Percentiles rank a stretch among this genome's conserved stretches.
Conservation (phyloP, 2,888 invertebrate species). For the Hyposoter didymator region DNA sequence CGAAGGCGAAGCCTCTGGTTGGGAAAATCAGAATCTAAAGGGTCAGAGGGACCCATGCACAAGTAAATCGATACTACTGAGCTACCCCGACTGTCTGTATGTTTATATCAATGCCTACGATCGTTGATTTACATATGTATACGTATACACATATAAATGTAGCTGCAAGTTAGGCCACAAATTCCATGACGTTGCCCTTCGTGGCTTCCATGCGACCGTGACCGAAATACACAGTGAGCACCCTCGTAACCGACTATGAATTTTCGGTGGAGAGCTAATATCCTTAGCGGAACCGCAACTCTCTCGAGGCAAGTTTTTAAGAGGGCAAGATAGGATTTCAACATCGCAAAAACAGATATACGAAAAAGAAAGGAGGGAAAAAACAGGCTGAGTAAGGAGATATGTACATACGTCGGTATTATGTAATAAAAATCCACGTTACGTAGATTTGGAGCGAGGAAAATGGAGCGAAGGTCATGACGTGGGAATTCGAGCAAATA, state of each 20-base stretch:
- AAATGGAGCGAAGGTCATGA: slow-evolving; percentile 34
- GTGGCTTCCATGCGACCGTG: slow-evolving; percentile 67
- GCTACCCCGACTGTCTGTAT: slow-evolving; percentile 39
- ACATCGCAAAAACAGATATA: slow-evolving; percentile 12
- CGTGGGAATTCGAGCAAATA: slow-evolving; percentile 20
- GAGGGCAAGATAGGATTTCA: slow-evolving; percentile 31
- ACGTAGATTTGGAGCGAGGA: neutral
- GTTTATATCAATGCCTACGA: slow-evolving; percentile 4
- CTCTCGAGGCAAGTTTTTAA: slow-evolving; percentile 61
- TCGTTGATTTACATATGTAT: neutral
- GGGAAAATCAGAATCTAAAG: slow-evolving; percentile 31
- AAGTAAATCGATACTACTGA: slow-evolving; percentile 41
- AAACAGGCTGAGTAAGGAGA: neutral
- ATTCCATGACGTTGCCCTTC: slow-evolving; percentile 60
- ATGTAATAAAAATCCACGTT: slow-evolving; percentile 9
- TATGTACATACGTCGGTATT: neutral
- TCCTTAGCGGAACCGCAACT: slow-evolving; percentile 57
- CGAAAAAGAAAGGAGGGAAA: slow-evolving; percentile 3
- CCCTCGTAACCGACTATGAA: slow-evolving; percentile 67
- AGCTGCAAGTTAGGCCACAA: slow-evolving; percentile 34
- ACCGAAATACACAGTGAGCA: slow-evolving; percentile 66
- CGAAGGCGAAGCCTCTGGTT: neutral
- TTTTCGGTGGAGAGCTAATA: slow-evolving; percentile 67
- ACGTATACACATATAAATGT: neutral
- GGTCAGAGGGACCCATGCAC: slow-evolving; percentile 26